These are phyloP conservation scores for Astropecten irregularis DNA, from an alignment of 53 echinoderm and acorn worm species.

Conservation along the genomic window DNA sequence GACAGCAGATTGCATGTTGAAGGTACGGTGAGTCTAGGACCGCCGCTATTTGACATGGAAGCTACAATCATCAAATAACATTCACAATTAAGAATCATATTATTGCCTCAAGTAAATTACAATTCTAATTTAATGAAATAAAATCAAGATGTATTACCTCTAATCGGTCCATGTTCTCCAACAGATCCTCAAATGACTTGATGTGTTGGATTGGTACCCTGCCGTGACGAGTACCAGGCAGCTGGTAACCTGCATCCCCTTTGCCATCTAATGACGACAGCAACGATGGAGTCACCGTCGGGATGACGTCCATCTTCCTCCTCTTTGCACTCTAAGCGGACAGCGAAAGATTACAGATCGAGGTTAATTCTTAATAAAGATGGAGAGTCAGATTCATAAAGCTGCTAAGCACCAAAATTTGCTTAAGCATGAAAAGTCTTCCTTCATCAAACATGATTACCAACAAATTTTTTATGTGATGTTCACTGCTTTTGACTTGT, in stretches of 20 bases:
- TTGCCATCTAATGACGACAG: conserved; percentile 43
- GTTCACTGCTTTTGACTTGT: no score
- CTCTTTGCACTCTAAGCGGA: conserved; percentile 64
- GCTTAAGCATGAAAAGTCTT: no score
- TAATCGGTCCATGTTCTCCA: conserved; percentile 79
- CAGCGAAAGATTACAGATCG: no score
- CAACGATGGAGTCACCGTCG: conserved; percentile 53
- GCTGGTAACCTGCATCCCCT: conserved; percentile 31
- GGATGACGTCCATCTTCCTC: conserved; percentile 78
- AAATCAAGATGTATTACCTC: conserved; percentile 60
- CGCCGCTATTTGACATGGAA: conserved; percentile 90
- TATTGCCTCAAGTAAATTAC: background rate
- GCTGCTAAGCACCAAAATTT: no score
- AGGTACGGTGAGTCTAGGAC: conserved; percentile 76
- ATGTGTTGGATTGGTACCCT: conserved; percentile 85
- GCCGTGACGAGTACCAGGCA: conserved; percentile 30
- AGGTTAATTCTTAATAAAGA: no score
- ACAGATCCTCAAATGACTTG: conserved; percentile 83
- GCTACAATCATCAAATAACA: conserved; percentile 39
- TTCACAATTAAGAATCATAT: background rate
- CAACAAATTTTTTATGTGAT: no score
- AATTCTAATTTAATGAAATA: background rate
- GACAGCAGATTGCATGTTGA: conserved; percentile 80
- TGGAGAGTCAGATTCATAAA: no score
- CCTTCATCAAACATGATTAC: no score